Evolutionary conservation across 2,888 invertebrate species (phyloP), one percentile per base, ranked within the genome.

Genomic region (Bombylius discolor): DNA sequence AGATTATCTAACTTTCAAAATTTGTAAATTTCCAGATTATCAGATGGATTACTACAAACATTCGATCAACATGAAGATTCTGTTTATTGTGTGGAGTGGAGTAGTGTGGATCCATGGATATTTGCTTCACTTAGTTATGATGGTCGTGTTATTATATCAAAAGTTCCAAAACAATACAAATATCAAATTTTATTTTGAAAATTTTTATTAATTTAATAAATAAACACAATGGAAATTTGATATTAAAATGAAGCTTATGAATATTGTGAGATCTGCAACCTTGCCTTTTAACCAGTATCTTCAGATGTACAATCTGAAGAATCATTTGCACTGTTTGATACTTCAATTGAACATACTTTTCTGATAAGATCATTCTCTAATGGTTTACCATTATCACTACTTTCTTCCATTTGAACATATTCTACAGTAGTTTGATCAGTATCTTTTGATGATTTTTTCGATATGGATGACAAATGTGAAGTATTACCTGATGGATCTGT

Each of bases 111-210:
- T 77, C 96, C 98, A 13, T 99, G 98, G 98, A 87, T 94, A 57
- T 98, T 97, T 78, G 98, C 98, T n/a, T 97, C 97, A 0, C 79
- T 97, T 2, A 96, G 96, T 70, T 97, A 96, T 71, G 99, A 99
- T 75, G 99, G 98, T 0, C 77, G 98, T 51, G 81, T 99, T 23
- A 86, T 98, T 51, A 84, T 99, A 45, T 94, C 95, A 47, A 80
- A 89, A 66, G 95, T 98, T 32, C 95, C 97, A n/a, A 80, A 89
- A 59, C 87, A 89, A 66, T 87, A 92, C 68, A 98, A 97, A 76
- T 96, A 95, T 70, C 90, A 91, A 77, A 90, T 97, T 67, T 78
- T 93, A 64, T 76, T 90, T 61, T 91, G 79, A 78, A 33, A 48
- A n/a, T 14, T n/a, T 23, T 23, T 23, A 36, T 36, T 36, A 36